Percentiles rank a stretch among this genome's conserved stretches.
These are phyloP conservation scores for Paramormyrops hopkinsi DNA, from an alignment of 2,797 vertebrate species.

Conservation along the genomic window DNA sequence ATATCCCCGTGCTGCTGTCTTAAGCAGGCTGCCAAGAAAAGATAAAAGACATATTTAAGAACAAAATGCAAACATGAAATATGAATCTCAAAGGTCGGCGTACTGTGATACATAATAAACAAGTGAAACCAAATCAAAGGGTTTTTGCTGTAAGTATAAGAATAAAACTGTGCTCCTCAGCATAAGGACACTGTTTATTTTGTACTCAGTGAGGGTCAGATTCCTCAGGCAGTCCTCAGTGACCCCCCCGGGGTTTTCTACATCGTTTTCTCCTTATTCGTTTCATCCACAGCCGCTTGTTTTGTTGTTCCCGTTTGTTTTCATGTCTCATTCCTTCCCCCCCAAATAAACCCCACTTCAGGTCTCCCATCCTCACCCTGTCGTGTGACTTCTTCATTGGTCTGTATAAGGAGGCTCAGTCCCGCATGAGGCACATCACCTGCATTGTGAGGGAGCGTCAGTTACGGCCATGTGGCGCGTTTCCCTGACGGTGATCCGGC, in stretches of 20 bases:
- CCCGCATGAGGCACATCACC: background rate
- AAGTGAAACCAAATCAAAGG: background rate
- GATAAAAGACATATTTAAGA: background rate
- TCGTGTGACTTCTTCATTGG: background rate
- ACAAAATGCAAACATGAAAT: background rate
- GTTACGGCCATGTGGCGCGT: background rate
- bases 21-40: background rate
- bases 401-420: background rate
- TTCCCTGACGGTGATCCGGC: background rate
- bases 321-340: background rate
- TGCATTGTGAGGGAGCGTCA: background rate
- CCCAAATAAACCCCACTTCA: too few relatives aligned
- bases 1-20: background rate
- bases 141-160: background rate
- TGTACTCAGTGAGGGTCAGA: background rate
- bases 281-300: background rate
- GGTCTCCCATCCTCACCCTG: background rate
- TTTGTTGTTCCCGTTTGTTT: background rate
- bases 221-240: background rate
- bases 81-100: background rate
- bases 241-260: background rate
- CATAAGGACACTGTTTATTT: background rate
- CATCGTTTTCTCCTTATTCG: background rate
- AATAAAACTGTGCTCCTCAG: background rate
- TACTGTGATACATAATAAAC: background rate